phyloP scores from a whole-genome alignment of 2,797 vertebrate genomes.

The Protosalanx chinensis region DNA sequence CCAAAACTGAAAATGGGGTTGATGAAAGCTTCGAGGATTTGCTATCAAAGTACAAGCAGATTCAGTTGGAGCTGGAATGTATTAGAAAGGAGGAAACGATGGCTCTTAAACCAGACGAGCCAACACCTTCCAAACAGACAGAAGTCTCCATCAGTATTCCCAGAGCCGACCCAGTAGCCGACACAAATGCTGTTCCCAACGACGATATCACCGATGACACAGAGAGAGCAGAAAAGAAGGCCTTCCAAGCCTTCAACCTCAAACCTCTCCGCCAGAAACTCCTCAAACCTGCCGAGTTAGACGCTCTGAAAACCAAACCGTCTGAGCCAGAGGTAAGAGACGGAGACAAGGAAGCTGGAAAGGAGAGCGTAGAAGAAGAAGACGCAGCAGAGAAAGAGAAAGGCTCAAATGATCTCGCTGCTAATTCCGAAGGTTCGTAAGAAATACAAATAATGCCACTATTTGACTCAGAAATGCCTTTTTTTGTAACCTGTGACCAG shows the following conservation, averaged over 20 bases:
- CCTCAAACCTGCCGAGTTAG: conserved; percentile 78
- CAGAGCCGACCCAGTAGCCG: conserved; percentile 25
- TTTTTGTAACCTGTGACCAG: background rate
- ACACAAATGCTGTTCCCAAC: conserved; percentile 66
- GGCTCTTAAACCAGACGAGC: conserved; percentile 76
- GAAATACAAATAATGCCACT: background rate
- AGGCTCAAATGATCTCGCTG: conserved; percentile 36
- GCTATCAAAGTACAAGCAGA: conserved; percentile 93
- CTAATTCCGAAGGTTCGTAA: conserved; percentile 26
- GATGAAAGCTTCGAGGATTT: conserved; percentile 97
- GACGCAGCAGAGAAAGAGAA: conserved; percentile 1
- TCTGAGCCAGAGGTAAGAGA: conserved; percentile 61
- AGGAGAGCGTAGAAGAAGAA: background rate
- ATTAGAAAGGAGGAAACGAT: conserved; percentile 93
- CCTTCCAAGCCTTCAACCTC: conserved; percentile 94
- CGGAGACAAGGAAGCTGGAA: background rate
- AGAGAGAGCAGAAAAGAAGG: conserved; percentile 58
- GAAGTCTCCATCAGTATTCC: conserved; percentile 29
- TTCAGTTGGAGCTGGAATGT: conserved; percentile 93
- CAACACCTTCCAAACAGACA: conserved; percentile 58
- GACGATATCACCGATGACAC: conserved; percentile 34
- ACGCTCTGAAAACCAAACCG: conserved; percentile 71
- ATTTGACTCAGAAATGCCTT: background rate
- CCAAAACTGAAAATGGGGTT: conserved; percentile 76
- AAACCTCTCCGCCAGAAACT: conserved; percentile 91